Conservation (phyloP, 2,888 invertebrate genomes). For the Hirudinaria manillensis region DNA sequence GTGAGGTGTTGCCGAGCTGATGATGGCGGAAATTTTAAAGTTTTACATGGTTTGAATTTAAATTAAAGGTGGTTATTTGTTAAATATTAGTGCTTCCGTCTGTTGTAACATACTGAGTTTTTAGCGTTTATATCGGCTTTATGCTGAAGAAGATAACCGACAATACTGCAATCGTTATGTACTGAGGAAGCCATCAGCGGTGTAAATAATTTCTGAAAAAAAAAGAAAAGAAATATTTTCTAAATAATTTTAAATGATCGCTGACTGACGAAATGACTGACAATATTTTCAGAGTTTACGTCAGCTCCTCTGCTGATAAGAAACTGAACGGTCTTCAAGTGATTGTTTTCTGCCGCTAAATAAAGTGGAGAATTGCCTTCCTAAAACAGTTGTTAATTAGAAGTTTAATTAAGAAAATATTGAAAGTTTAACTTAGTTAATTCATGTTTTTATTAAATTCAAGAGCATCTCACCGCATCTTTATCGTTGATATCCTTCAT, state of each 20-base stretch:
- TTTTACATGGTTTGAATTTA: too few relatives aligned
- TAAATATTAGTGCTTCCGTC: neutral
- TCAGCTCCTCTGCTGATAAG: constrained; percentile 90
- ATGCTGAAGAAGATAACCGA: constrained; percentile 77
- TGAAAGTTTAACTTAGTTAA: too few relatives aligned
- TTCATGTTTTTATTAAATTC: too few relatives aligned
- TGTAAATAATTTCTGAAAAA: constrained; percentile 71
- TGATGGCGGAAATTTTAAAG: neutral
- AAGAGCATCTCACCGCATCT: constrained; percentile 45
- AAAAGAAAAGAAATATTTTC: neutral
- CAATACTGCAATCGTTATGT: constrained; percentile 95
- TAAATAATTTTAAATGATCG: neutral
- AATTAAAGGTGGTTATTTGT: constrained; percentile 15
- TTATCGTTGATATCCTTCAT: constrained; percentile 45
- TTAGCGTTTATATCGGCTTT: constrained; percentile 51
- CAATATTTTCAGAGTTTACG: constrained; percentile 85
- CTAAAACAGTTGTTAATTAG: constrained; percentile 35
- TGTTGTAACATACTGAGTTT: constrained; percentile 45
- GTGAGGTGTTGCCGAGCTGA: constrained; percentile 83
- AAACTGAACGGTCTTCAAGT: constrained; percentile 62
- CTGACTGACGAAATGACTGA: constrained; percentile 39
- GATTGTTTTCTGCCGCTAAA: constrained; percentile 81
- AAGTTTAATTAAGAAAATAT: too few relatives aligned
- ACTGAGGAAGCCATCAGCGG: constrained; percentile 93
- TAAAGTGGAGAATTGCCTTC: constrained; percentile 78